These are phyloP conservation scores for Lagocephalus sceleratus DNA, from an alignment of 2,797 vertebrate species.

Conservation along the genomic window DNA sequence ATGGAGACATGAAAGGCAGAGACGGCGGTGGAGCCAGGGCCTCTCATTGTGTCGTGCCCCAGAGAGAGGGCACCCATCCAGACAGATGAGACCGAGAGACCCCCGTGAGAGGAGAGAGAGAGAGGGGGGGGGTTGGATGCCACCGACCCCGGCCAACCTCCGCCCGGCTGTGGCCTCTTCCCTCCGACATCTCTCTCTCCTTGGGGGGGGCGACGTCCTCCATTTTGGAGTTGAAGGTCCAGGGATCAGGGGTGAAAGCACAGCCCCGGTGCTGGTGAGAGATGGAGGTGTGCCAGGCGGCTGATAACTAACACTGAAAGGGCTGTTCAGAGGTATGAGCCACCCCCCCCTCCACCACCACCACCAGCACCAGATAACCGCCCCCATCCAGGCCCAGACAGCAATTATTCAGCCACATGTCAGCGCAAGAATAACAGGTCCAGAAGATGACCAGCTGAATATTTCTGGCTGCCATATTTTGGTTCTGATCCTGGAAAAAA, in stretches of 20 bases:
- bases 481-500: slow-evolving; percentile 41
- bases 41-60: slow-evolving; percentile 66
- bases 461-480: slow-evolving; percentile 42
- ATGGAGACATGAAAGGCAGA: slow-evolving; percentile 76
- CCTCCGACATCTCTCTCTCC: slow-evolving; percentile 26
- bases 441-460: slow-evolving; percentile 42
- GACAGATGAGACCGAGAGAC: slow-evolving; percentile 65
- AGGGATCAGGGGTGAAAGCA: slow-evolving; percentile 20
- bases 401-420: slow-evolving; percentile 66
- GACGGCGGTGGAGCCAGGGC: slow-evolving; percentile 63
- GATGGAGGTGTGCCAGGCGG: slow-evolving; percentile 30
- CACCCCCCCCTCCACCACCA: slow-evolving; percentile 23
- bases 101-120: slow-evolving; percentile 54
- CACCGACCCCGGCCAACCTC: slow-evolving; percentile 55
- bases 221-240: slow-evolving; percentile 29
- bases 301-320: slow-evolving; percentile 50
- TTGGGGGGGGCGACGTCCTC: slow-evolving; percentile 35
- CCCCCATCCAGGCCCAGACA: slow-evolving; percentile 46
- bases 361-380: not conserved
- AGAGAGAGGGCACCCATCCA: slow-evolving; percentile 72
- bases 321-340: slow-evolving; percentile 45
- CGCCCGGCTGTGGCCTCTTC: slow-evolving; percentile 33
- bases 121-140: slow-evolving; percentile 60
- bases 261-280: slow-evolving; percentile 6
- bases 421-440: slow-evolving; percentile 55